Evolutionary conservation across 2,113 vertebrate genomes (phyloP), one percentile per base, ranked within the genome.

Genomic region (Phrynosoma blainvillii): DNA sequence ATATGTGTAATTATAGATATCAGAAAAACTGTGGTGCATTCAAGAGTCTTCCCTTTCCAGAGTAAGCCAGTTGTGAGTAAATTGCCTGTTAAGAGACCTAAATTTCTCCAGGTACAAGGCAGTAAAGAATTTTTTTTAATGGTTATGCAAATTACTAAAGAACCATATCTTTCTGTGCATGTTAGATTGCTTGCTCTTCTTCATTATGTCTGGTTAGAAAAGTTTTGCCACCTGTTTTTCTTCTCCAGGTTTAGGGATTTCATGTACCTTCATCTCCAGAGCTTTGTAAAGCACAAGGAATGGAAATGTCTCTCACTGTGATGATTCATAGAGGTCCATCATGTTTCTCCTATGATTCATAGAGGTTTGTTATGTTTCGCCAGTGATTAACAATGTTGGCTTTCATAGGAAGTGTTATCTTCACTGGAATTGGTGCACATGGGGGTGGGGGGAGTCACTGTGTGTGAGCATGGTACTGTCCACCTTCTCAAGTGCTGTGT

Each of bases 401-500:
- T 93, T 94, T 95, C 86, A 88, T 1, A 90, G 74, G 76, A 76
- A 52, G 87, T 56, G 52, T 82, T 84, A 89, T 87, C 81, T 84
- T 89, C 84, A 32, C 12, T 70, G 1, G 85, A 95, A 89, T 87
- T 93, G 90, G 1, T 92, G 36, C 23, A 66, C 66, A 54, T 30
- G 47, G 88, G 68, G 36, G 36, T 36, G 36, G 80, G 76, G 90
- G 11, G 70, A 40, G 52, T 42, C 88, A 88, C n/a, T 91, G 42
- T 40, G 36, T 0, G 5, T 71, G 86, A 89, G 92, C 90, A 87
- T 90, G 77, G 91, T 77, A 90, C 73, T 79, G 32, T 27, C 90
- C 82, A 23, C 90, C 87, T 92, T 94, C 89, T 90, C 62, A 94
- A 88, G 74, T 90, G 84, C 32, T 84, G 79, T 92, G 68, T 82